These are phyloP conservation scores for Okapia johnstoni DNA, from an alignment of 2,113 vertebrate species.

Conservation along the genomic window DNA sequence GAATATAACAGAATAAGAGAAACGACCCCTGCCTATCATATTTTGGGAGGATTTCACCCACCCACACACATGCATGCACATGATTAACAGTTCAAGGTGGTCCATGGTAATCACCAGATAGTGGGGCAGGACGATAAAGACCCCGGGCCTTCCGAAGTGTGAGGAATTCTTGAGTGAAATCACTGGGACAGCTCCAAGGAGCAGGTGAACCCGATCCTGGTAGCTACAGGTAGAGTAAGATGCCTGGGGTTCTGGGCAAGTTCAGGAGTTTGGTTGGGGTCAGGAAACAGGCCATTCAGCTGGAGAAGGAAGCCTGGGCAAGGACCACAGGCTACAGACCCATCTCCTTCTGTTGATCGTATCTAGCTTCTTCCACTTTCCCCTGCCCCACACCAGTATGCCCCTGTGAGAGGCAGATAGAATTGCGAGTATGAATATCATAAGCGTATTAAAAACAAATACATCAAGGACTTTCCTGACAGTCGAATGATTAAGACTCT, in stretches of 20 bases:
- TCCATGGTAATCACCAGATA: background rate
- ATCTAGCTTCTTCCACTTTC: background rate
- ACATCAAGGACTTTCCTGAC: background rate
- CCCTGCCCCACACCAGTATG: background rate
- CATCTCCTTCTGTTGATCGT: background rate
- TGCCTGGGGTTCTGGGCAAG: too few species aligned
- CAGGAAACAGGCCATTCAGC: background rate
- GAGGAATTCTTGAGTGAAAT: background rate
- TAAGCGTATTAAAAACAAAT: background rate
- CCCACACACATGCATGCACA: too few species aligned
- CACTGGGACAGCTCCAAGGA: background rate
- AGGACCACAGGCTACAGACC: background rate
- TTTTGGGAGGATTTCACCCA: background rate
- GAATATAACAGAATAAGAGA: background rate
- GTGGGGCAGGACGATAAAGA: fast-evolving
- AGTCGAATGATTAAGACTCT: background rate
- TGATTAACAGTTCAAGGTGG: fast-evolving
- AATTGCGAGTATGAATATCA: background rate
- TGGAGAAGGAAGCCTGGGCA: background rate
- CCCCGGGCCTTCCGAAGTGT: background rate
- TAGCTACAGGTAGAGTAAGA: background rate
- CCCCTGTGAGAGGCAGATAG: background rate
- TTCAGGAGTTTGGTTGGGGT: background rate
- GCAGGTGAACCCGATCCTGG: too few species aligned
- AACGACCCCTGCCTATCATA: background rate